Percentiles rank a stretch among this genome's conserved stretches.
phyloP scores from a whole-genome alignment of 2,888 invertebrate genomes.

The Carcina quercana region DNA sequence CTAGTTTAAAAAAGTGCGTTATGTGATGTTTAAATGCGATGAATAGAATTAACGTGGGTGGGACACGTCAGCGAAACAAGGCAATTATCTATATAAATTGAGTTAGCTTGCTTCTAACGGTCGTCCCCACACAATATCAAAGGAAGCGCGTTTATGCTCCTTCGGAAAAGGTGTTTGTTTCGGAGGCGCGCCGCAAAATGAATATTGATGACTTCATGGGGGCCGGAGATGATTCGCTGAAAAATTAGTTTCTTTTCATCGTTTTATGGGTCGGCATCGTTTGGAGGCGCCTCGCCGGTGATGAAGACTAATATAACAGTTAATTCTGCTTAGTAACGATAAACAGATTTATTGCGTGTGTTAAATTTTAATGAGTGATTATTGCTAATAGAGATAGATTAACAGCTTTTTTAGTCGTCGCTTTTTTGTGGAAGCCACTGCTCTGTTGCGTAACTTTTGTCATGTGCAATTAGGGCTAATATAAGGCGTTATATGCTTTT shows the following conservation, averaged over 20 bases:
- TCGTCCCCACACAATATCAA: slow-evolving; percentile 52
- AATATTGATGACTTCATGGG: slow-evolving; percentile 72
- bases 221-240: slow-evolving; percentile 71
- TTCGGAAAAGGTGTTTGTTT: slow-evolving; percentile 68
- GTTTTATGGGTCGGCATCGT: slow-evolving; percentile 62
- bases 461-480: no score
- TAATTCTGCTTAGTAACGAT: slow-evolving; percentile 64
- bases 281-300: slow-evolving; percentile 49
- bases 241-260: slow-evolving; percentile 73
- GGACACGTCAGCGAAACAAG: slow-evolving; percentile 44
- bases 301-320: slow-evolving; percentile 70
- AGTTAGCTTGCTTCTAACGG: slow-evolving; percentile 42
- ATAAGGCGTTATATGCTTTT: no score
- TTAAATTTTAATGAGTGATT: slow-evolving; percentile 2
- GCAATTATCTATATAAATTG: slow-evolving; percentile 68
- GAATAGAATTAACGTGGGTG: no score
- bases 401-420: no score
- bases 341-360: slow-evolving; percentile 20
- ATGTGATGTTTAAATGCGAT: no score
- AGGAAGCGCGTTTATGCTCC: slow-evolving; percentile 52
- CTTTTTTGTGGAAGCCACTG: background rate
- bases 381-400: slow-evolving; percentile 1
- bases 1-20: no score
- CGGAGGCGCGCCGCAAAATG: slow-evolving; percentile 67
- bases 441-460: background rate